Evolutionary conservation across 2,797 vertebrate genomes (phyloP).

Genomic region (Aplochiton taeniatus): DNA sequence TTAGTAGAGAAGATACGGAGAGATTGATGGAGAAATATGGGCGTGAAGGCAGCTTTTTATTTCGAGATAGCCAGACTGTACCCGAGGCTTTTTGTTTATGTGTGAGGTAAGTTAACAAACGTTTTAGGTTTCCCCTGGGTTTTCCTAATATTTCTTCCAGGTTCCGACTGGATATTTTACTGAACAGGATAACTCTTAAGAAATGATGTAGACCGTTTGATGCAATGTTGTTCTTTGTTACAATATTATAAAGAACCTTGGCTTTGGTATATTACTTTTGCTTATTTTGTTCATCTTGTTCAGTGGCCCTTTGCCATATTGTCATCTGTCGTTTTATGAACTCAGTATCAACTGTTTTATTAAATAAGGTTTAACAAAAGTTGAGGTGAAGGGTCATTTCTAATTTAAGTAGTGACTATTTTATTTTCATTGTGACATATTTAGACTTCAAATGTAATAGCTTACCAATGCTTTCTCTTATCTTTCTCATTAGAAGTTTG

Average conservation of each 20-base stretch:
- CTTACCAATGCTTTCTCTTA: too few relatives aligned
- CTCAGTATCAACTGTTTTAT: too few relatives aligned
- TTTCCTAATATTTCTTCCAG: not conserved
- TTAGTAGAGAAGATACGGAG: constrained; percentile 27
- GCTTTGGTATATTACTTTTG: too few relatives aligned
- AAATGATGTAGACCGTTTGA: not conserved
- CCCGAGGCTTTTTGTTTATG: constrained; percentile 27
- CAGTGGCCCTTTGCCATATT: too few relatives aligned
- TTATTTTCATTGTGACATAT: too few relatives aligned
- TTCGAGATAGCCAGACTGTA: constrained; percentile 30
- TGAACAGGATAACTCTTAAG: not conserved
- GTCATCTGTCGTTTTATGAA: too few relatives aligned
- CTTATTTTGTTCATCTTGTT: too few relatives aligned
- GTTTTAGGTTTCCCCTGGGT: not conserved
- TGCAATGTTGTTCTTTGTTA: not conserved
- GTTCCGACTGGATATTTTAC: not conserved
- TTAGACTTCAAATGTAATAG: too few relatives aligned
- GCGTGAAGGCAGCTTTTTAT: constrained; percentile 30
- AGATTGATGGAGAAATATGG: constrained; percentile 25
- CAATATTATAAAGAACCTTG: not conserved
- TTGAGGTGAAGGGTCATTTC: not conserved
- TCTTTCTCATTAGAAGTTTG: too few relatives aligned
- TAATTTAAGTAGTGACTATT: not conserved
- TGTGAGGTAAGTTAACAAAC: constrained; percentile 33
- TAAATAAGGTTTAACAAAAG: too few relatives aligned